Conservation (phyloP, 1,140 invertebrate genomes). For the Belonocnema kinseyi region DNA sequence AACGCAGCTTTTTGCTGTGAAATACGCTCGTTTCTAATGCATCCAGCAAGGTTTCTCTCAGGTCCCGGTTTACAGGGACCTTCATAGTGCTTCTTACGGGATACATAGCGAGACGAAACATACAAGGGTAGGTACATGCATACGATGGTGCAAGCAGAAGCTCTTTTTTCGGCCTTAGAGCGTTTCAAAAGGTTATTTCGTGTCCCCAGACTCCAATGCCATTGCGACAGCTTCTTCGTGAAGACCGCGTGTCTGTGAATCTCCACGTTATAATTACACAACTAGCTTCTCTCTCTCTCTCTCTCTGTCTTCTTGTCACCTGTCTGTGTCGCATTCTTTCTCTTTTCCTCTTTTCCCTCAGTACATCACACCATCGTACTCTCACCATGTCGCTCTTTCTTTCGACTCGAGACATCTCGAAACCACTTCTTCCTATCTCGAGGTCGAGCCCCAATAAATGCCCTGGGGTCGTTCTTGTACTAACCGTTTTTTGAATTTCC, state of each 20-base stretch:
- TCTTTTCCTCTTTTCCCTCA: slow-evolving; percentile 35
- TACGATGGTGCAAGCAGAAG: slow-evolving; percentile 23
- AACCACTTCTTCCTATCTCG: slow-evolving; percentile 44
- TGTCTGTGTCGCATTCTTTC: slow-evolving; percentile 20
- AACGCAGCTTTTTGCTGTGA: not conserved
- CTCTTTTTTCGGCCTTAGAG: slow-evolving; percentile 37
- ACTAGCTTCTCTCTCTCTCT: slow-evolving; percentile 32
- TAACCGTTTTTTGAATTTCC: slow-evolving; percentile 26
- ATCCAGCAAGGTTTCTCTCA: not conserved
- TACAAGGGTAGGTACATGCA: slow-evolving; percentile 3
- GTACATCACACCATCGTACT: slow-evolving; percentile 42
- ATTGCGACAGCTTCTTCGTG: slow-evolving; percentile 24
- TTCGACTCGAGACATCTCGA: slow-evolving; percentile 42
- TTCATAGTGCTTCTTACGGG: slow-evolving; percentile 20
- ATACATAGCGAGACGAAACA: not conserved
- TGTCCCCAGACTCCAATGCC: slow-evolving; percentile 34
- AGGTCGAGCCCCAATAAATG: slow-evolving; percentile 59
- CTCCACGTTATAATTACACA: slow-evolving; percentile 57
- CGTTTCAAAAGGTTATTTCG: slow-evolving; percentile 41
- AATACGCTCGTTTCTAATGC: slow-evolving; percentile 11
- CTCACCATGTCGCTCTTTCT: slow-evolving; percentile 39
- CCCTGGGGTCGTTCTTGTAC: slow-evolving; percentile 23
- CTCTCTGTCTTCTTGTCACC: slow-evolving; percentile 29
- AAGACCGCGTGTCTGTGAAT: slow-evolving; percentile 47
- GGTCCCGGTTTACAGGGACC: slow-evolving; percentile 22